Percentiles rank a stretch among this genome's conserved stretches.
phyloP scores from a whole-genome alignment of 2,113 vertebrate genomes.

The Fulica atra region DNA sequence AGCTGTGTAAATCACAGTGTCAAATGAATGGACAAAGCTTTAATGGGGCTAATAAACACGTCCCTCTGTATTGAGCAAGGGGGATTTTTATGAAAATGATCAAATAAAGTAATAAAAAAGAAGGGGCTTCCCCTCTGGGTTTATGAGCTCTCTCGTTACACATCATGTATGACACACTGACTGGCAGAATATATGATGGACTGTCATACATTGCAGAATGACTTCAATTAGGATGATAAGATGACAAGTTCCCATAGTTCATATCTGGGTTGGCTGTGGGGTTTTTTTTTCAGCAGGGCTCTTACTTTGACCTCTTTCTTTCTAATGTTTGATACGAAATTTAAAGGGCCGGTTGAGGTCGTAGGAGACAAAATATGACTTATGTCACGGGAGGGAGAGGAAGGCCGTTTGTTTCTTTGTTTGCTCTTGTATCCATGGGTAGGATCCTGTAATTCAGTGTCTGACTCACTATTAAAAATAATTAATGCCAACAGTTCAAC shows the following conservation, averaged over 20 bases:
- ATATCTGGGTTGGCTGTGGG: slow-evolving; percentile 35
- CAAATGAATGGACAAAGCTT: slow-evolving; percentile 64
- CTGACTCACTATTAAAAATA: slow-evolving; percentile 45
- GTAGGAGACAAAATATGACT: slow-evolving; percentile 53
- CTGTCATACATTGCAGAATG: slow-evolving; percentile 70
- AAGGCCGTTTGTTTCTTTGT: slow-evolving; percentile 39
- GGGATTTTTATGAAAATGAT: slow-evolving; percentile 60
- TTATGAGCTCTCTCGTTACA: slow-evolving; percentile 72
- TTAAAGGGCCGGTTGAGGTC: slow-evolving; percentile 58
- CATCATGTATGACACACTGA: slow-evolving; percentile 69
- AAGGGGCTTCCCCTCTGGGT: slow-evolving; percentile 66
- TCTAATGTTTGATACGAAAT: slow-evolving; percentile 56
- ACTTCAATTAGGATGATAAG: slow-evolving; percentile 75
- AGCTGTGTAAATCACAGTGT: slow-evolving; percentile 63
- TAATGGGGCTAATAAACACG: slow-evolving; percentile 65
- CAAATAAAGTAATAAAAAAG: slow-evolving; percentile 69
- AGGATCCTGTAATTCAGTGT: slow-evolving; percentile 20
- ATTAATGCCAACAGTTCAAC: slow-evolving; percentile 51
- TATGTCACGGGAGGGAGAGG: slow-evolving; percentile 34
- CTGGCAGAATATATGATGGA: slow-evolving; percentile 67
- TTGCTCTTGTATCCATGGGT: background rate
- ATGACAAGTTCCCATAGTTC: slow-evolving; percentile 64
- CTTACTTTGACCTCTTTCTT: slow-evolving; percentile 60
- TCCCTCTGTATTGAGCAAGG: slow-evolving; percentile 42
- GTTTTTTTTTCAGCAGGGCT: background rate